Evolutionary conservation across 2,888 invertebrate species (phyloP), one percentile per base, ranked within the genome.

Genomic region (Hedya salicella): DNA sequence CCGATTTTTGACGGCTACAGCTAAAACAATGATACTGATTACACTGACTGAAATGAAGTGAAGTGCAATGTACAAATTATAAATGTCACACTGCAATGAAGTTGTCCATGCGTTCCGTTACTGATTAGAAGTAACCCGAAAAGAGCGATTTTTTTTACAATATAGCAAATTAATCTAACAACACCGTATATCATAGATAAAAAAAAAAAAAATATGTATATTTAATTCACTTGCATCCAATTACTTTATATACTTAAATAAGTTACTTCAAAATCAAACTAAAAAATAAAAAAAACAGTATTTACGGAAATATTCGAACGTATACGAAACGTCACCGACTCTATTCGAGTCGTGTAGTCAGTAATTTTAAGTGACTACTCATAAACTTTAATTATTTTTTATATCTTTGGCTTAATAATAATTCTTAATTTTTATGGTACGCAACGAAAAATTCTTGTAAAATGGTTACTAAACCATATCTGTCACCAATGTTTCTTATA

Each of bases 1-100:
- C 52, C 16, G 13, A 48, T 54, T 61, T 46, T 60, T 48, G 40
- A 61, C 66, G 48, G 46, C 44, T 60, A 49, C 42, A 32, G 25
- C 25, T 56, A 42, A 2, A 59, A 46, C 60, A 53, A 46, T 53
- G 17, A 49, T n/a, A n/a, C 6, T 14, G 25, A 25, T n/a, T n/a
- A n/a, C 21, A 30, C 16, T 32, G 16, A 32, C 6, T 17, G 32
- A 52, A 16, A 6, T 32, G 8, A 32, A 48, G 6, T 59, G 59
- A 59, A 30, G 40, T 65, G 48, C 21, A 57, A 56, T 56, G 40
- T 9, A 44, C 44, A 44, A 14, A n/a, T 5, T 44, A 30, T 16
- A 56, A 56, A 56, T 56, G 42, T 56, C 56, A 56, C 56, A 44
- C 40, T 42, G 40, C 16, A 30, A 21, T 56, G 44, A 56, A 54